A percentile compares a stretch with the other conserved stretches of the same genome.
Evolutionary conservation across 2,888 invertebrate species (phyloP).

Genomic region (Dascillus cervinus): DNA sequence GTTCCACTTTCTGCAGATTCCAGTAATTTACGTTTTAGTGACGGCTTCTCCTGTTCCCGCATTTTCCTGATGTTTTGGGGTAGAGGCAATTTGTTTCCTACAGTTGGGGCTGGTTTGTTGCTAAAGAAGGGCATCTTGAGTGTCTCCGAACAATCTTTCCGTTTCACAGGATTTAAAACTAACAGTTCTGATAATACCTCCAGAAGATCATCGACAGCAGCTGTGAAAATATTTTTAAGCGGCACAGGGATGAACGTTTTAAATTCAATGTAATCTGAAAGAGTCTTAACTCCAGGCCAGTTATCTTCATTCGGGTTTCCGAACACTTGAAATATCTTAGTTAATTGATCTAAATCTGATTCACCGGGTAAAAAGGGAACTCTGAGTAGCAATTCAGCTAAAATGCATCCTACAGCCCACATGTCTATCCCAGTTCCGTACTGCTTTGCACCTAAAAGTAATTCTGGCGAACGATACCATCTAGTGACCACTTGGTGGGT

Average conservation of each 20-base stretch:
- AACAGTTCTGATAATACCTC: conserved; percentile 71
- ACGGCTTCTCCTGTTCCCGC: conserved; percentile 56
- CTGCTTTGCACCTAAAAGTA: conserved; percentile 89
- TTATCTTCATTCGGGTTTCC: conserved; percentile 88
- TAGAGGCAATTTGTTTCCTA: conserved; percentile 75
- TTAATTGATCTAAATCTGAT: conserved; percentile 92
- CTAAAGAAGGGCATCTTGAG: conserved; percentile 86
- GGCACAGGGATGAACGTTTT: conserved; percentile 79
- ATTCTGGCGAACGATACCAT: conserved; percentile 90
- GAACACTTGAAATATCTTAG: conserved; percentile 88
- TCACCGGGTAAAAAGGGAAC: conserved; percentile 95
- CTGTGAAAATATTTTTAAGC: conserved; percentile 88
- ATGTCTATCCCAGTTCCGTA: conserved; percentile 96
- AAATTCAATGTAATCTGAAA: conserved; percentile 91
- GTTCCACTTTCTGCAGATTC: conserved; percentile 64
- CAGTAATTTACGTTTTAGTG: conserved; percentile 68
- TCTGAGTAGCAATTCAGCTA: conserved; percentile 87
- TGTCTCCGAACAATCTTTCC: conserved; percentile 77
- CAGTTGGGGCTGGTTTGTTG: conserved; percentile 82
- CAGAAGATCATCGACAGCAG: conserved; percentile 86
- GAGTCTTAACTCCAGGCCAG: conserved; percentile 77
- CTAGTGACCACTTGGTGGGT: conserved; percentile 97
- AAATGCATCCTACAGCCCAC: conserved; percentile 98
- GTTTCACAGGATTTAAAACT: conserved; percentile 71
- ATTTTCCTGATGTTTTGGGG: conserved; percentile 56